Evolutionary conservation across 2,797 vertebrate genomes (phyloP).

Genomic region (Pseudomugil gertrudae): DNA sequence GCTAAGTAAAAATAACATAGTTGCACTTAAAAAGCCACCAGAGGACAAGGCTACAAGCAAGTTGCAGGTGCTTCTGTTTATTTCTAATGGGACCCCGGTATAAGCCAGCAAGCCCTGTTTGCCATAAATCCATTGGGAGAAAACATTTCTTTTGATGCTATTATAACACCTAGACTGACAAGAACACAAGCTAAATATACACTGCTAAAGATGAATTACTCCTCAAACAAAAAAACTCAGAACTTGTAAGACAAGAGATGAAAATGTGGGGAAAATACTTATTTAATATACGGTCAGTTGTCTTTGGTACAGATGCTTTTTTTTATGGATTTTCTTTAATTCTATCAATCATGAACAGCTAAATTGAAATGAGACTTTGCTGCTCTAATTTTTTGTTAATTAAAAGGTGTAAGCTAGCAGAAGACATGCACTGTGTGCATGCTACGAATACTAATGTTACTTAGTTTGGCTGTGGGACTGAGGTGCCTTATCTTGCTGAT

Average conservation of each 20-base stretch:
- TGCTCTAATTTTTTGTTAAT: slow-evolving; percentile 12
- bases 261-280: not conserved
- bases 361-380: not conserved
- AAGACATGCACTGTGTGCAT: not conserved
- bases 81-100: slow-evolving; percentile 70
- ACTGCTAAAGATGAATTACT: slow-evolving; percentile 33
- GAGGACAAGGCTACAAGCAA: slow-evolving; percentile 60
- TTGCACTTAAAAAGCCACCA: slow-evolving; percentile 71
- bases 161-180: slow-evolving; percentile 53
- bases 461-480: slow-evolving; percentile 2
- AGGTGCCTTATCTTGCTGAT: slow-evolving; percentile 7
- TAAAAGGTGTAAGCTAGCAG: slow-evolving; percentile 10
- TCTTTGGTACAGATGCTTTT: not conserved
- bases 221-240: slow-evolving; percentile 23
- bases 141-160: slow-evolving; percentile 50
- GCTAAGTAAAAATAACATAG: slow-evolving; percentile 73
- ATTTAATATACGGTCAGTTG: not conserved
- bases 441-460: slow-evolving; percentile 6
- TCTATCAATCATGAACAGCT: not conserved
- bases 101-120: slow-evolving; percentile 47
- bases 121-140: slow-evolving; percentile 59
- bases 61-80: slow-evolving; percentile 72
- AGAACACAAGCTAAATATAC: slow-evolving; percentile 32
- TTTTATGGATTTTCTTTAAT: slow-evolving; percentile 18
- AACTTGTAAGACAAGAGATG: slow-evolving; percentile 9